Conservation (phyloP, 2,888 invertebrate genomes). For the Thymelicus lineola region DNA sequence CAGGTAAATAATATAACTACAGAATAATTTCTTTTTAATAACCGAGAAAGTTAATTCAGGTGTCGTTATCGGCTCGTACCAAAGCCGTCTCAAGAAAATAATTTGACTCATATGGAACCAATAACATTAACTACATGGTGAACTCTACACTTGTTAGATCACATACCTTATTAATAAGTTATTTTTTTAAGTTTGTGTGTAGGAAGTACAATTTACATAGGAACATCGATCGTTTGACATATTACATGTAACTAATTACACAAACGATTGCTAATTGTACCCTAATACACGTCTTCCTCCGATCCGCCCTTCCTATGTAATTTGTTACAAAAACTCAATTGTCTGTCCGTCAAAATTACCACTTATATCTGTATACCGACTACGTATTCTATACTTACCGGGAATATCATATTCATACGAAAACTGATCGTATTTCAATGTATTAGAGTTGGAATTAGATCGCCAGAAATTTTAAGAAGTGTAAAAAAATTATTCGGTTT, state of each 20-base stretch:
- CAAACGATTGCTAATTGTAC: conserved; percentile 25
- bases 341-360: conserved; percentile 33
- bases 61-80: no score
- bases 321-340: conserved; percentile 37
- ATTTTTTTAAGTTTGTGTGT: no score
- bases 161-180: not conserved
- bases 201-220: conserved; percentile 22
- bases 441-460: not conserved
- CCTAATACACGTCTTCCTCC: conserved; percentile 35
- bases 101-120: no score
- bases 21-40: no score
- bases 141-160: not conserved
- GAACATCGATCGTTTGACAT: not conserved
- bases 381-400: not conserved
- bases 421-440: not conserved
- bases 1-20: no score
- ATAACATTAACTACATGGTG: no score
- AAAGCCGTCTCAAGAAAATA: no score
- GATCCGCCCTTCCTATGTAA: conserved; percentile 39
- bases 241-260: conserved; percentile 19
- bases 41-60: no score
- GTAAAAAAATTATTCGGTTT: conserved; percentile 10
- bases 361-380: conserved; percentile 28
- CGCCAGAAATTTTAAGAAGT: not conserved
- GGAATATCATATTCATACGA: not conserved